These are phyloP conservation scores for Chalcosyrphus nemorum DNA, from an alignment of 2,888 invertebrate species.

Conservation along the genomic window DNA sequence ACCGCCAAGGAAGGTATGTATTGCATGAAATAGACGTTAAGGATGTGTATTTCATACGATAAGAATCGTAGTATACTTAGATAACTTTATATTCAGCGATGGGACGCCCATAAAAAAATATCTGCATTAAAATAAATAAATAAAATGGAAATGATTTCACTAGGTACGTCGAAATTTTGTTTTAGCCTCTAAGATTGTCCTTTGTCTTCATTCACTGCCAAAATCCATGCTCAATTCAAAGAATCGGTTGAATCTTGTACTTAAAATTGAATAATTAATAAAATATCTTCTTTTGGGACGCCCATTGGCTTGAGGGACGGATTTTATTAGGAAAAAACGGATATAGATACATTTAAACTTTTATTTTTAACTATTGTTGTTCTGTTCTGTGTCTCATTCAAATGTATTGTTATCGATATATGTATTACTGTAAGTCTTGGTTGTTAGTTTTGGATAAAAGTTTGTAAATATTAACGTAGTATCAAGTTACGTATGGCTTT, in stretches of 20 bases:
- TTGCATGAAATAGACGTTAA: not conserved
- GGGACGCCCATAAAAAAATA: not conserved
- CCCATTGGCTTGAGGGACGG: too few relatives aligned
- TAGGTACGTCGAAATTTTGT: constrained; percentile 38
- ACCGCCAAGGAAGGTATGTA: constrained; percentile 90
- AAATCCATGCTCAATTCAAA: not conserved
- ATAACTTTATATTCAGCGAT: constrained; percentile 12
- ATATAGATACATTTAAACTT: too few relatives aligned
- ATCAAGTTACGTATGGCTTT: too few relatives aligned
- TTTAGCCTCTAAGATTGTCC: not conserved
- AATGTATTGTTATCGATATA: not conserved
- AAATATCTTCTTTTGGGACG: too few relatives aligned
- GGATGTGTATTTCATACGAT: constrained; percentile 1
- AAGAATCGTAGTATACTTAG: constrained; percentile 9
- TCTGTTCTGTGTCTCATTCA: not conserved
- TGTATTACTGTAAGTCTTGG: not conserved
- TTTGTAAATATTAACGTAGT: too few relatives aligned
- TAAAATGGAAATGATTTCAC: not conserved
- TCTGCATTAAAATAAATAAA: not conserved
- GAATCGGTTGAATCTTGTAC: too few relatives aligned
- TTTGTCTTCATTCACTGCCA: not conserved
- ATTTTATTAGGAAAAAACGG: too few relatives aligned
- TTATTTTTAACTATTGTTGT: too few relatives aligned
- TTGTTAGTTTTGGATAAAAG: not conserved
- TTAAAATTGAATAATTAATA: too few relatives aligned